Evolutionary conservation across 2,113 vertebrate genomes (phyloP).

Genomic region (Picathartes gymnocephalus): DNA sequence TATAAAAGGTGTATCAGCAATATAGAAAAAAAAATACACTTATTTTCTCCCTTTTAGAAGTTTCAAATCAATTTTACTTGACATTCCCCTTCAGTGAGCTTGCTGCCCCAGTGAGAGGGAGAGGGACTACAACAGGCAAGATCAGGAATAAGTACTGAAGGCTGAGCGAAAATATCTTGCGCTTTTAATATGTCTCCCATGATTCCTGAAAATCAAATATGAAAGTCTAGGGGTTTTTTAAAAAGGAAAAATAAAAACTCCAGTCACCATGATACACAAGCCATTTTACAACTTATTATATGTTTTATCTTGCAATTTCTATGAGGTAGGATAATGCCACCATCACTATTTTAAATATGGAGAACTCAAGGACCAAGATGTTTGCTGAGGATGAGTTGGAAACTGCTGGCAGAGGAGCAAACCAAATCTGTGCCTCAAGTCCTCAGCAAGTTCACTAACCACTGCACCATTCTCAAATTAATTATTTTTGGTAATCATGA

Average conservation of each 20-base stretch:
- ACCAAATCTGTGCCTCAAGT: not conserved
- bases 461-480: not conserved
- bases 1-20: not conserved
- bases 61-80: not conserved
- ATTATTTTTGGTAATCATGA: not conserved
- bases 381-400: not conserved
- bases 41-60: not conserved
- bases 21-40: not conserved
- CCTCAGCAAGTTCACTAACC: not conserved
- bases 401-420: not conserved
- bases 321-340: not conserved
- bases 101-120: not conserved
- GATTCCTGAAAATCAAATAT: not conserved
- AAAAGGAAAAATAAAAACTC: not conserved
- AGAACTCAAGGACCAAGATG: not conserved
- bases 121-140: not conserved
- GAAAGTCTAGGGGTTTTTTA: not conserved
- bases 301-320: not conserved
- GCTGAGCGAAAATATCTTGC: not conserved
- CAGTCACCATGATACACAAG: not conserved
- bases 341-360: not conserved
- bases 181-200: not conserved
- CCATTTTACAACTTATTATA: not conserved
- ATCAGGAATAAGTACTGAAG: not conserved
- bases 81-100: not conserved